Conservation (phyloP, 2,888 invertebrate species). For the Pachliopta kotzebuea region DNA sequence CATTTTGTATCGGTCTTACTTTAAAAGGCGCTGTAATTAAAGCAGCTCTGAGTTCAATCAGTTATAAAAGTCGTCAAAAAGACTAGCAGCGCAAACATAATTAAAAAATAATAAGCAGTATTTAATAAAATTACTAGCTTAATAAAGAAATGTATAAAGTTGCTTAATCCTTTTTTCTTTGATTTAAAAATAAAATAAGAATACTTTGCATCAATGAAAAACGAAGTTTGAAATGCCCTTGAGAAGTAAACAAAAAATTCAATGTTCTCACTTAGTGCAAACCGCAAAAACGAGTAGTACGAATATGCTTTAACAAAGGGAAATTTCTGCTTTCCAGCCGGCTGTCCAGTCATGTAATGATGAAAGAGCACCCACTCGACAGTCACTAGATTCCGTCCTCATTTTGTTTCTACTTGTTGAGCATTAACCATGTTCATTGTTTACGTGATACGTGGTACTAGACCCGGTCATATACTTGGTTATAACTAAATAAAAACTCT, state of each 20-base stretch:
- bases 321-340: slow-evolving; percentile 55
- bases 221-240: background rate
- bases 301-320: slow-evolving; percentile 61
- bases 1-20: too few relatives aligned
- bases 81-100: too few relatives aligned
- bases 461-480: background rate
- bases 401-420: slow-evolving; percentile 56
- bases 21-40: too few relatives aligned
- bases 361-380: slow-evolving; percentile 51
- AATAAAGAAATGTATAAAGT: too few relatives aligned
- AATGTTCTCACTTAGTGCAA: slow-evolving; percentile 27
- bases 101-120: too few relatives aligned
- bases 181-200: too few relatives aligned
- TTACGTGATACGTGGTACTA: background rate
- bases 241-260: slow-evolving; percentile 25
- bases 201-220: too few relatives aligned
- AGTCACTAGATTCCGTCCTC: slow-evolving; percentile 38
- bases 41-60: too few relatives aligned
- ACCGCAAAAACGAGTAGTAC: slow-evolving; percentile 32
- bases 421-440: slow-evolving; percentile 32
- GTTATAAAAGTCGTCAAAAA: too few relatives aligned
- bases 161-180: too few relatives aligned
- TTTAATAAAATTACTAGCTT: too few relatives aligned
- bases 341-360: slow-evolving; percentile 66
- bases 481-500: too few relatives aligned